phyloP scores from a whole-genome alignment of 1,140 invertebrate species.

The Trissolcus basalis region DNA sequence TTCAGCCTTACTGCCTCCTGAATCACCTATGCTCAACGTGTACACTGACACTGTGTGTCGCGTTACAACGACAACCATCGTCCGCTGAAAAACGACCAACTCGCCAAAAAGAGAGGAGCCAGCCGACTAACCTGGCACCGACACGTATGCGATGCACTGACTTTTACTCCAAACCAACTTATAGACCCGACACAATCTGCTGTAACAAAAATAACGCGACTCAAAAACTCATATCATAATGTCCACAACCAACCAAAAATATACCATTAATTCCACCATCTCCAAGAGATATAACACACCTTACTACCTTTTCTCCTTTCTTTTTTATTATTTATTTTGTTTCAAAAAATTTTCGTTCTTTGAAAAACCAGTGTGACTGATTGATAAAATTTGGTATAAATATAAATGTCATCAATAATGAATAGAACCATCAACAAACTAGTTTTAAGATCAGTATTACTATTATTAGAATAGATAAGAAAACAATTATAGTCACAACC shows the following conservation, averaged over 20 bases:
- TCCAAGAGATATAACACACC: too few relatives aligned
- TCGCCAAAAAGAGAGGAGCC: slow-evolving; percentile 50
- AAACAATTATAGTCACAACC: too few relatives aligned
- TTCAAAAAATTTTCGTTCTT: too few relatives aligned
- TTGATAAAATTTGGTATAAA: too few relatives aligned
- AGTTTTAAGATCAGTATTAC: too few relatives aligned
- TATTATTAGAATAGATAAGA: too few relatives aligned
- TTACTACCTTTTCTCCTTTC: too few relatives aligned
- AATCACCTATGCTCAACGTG: slow-evolving; percentile 58
- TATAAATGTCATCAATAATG: too few relatives aligned
- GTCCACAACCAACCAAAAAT: background rate
- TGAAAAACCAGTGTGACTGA: too few relatives aligned
- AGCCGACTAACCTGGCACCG: slow-evolving; percentile 47
- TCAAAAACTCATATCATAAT: slow-evolving; percentile 34
- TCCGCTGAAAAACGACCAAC: slow-evolving; percentile 41
- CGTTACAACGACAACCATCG: slow-evolving; percentile 60
- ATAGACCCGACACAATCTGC: slow-evolving; percentile 4
- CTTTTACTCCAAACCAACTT: slow-evolving; percentile 38
- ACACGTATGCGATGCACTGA: slow-evolving; percentile 36
- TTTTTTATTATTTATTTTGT: too few relatives aligned
- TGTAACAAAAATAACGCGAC: slow-evolving; percentile 21
- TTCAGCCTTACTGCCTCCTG: slow-evolving; percentile 68
- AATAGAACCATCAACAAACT: too few relatives aligned
- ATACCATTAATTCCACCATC: too few relatives aligned
- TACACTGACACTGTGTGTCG: slow-evolving; percentile 59